A percentile compares a stretch with the other conserved stretches of the same genome.
phyloP scores from a whole-genome alignment of 2,113 vertebrate genomes.

The Felis chaus region DNA sequence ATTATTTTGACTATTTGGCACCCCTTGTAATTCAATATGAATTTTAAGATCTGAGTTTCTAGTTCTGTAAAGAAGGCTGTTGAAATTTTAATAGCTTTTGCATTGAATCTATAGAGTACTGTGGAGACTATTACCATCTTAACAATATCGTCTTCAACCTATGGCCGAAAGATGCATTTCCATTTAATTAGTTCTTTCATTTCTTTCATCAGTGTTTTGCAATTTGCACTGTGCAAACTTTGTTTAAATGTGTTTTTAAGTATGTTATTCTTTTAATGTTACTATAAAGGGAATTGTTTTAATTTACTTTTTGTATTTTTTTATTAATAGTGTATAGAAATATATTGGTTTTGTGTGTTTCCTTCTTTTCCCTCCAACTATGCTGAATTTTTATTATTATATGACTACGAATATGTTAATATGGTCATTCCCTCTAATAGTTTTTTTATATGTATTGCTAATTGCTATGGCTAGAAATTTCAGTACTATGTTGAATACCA shows the following conservation, averaged over 20 bases:
- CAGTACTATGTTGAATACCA: background rate
- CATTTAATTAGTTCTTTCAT: background rate
- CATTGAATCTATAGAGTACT: background rate
- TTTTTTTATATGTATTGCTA: background rate
- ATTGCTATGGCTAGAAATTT: background rate
- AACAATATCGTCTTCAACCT: background rate
- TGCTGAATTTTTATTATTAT: background rate
- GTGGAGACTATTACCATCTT: background rate
- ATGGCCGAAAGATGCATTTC: background rate
- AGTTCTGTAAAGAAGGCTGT: background rate
- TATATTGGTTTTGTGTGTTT: background rate
- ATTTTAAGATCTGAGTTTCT: background rate
- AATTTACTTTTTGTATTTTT: background rate
- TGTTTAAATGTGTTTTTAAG: background rate
- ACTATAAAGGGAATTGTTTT: background rate
- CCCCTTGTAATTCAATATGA: background rate
- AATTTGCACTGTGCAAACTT: background rate
- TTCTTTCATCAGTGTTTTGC: background rate
- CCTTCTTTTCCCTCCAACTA: background rate
- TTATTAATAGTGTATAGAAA: background rate
- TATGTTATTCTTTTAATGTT: background rate
- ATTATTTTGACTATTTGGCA: background rate
- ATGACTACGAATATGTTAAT: background rate
- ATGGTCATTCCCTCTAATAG: background rate
- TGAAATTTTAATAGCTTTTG: background rate